Base-by-base conservation (phyloP, 1,140 invertebrate species). In the Patella vulgata region DNA sequence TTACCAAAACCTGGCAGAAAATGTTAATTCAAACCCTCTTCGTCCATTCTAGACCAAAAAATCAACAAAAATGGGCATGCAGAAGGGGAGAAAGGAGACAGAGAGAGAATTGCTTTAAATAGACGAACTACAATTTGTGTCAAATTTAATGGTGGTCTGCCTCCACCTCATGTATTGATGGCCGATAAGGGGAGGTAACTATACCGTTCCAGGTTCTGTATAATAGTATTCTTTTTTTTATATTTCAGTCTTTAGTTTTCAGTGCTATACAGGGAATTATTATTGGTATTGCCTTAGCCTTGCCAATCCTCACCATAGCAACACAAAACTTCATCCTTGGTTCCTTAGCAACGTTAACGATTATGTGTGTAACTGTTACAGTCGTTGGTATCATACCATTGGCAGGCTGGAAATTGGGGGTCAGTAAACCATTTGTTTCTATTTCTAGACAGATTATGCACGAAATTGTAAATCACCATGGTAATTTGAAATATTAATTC, bases 271-370 rank as follows among this genome's bases (percentile, higher is more conserved):
- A 48, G 31, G 73, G 73, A 12, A 68, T 75, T 17, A 48, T 62
- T n/a, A 60, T 76, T 40, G 74, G 74, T 4, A 52, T 73, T 17
- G 58, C 42, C 21, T 46, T 75, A 1, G 73, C 75, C 23, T 66
- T 75, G 43, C 66, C 68, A 8, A 68, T 79, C 28, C 68, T 79
- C 5, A 68, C 66, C 36, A 19, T 77, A 28, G 65, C 73, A 25
- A 79, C 77, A 17, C 36, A 55, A 27, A 79, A 79, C 52, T 25
- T 79, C 52, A 63, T 77, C 56, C 63, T 71, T 23, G 74, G 74
- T 6, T 53, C 66, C 27, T 52, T 79, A 19, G 77, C 77, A 27
- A 75, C 77, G 0, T 43, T 72, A 8, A 57, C 69, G 40, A 79
- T 79, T 56, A 51, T 56, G 36, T 68, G 64, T 39, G 68, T 70